Percentiles rank a stretch among this genome's conserved stretches.
Conservation (phyloP, 2,113 vertebrate genomes). For the Thymallus thymallus region DNA sequence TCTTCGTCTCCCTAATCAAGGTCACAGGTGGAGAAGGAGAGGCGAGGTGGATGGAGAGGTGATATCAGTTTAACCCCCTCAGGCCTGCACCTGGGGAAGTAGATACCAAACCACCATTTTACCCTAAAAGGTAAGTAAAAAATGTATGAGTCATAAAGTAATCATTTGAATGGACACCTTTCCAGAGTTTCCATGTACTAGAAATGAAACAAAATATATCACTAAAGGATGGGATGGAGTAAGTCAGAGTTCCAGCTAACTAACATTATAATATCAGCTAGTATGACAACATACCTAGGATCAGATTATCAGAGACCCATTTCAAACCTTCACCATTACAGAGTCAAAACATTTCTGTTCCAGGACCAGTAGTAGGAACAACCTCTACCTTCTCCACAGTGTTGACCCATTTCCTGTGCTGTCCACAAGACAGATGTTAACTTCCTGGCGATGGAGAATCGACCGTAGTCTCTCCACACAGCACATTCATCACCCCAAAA, state of each 20-base stretch:
- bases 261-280: no score
- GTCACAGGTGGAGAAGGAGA: conserved; percentile 44
- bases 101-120: no score
- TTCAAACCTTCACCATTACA: conserved; percentile 17
- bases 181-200: no score
- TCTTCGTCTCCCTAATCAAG: conserved; percentile 41
- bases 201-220: no score
- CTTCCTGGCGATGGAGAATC: conserved; percentile 46
- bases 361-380: conserved; percentile 8
- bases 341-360: conserved; percentile 14
- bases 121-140: no score
- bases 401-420: conserved; percentile 52
- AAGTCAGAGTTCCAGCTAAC: no score
- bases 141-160: no score
- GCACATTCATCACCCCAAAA: conserved; percentile 59
- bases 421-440: conserved; percentile 53
- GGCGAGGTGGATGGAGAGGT: neutral
- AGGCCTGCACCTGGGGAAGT: neutral
- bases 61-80: conserved; percentile 40
- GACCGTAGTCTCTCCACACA: conserved; percentile 54
- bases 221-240: no score
- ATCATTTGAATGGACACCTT: no score
- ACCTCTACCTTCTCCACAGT: conserved; percentile 19
- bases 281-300: neutral
- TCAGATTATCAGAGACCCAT: conserved; percentile 28